These are phyloP conservation scores for Abrostola triplasia DNA, from an alignment of 2,888 invertebrate genomes.

Conservation along the genomic window DNA sequence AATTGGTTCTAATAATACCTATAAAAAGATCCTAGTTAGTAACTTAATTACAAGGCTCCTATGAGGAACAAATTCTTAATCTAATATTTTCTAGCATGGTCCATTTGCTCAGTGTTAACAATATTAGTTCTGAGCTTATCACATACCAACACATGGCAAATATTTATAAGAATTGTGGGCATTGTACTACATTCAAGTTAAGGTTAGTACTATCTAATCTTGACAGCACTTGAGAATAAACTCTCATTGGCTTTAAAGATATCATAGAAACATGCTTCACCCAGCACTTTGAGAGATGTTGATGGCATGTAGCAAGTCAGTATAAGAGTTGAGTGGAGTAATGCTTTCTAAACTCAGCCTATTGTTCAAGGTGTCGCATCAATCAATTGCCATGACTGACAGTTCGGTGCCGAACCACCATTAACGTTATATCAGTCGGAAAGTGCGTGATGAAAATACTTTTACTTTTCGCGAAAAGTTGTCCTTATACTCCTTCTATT, in stretches of 20 bases:
- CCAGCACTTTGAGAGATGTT: slow-evolving; percentile 30
- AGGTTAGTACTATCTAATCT: slow-evolving; percentile 47
- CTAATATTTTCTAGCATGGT: slow-evolving; percentile 9
- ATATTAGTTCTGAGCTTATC: slow-evolving; percentile 34
- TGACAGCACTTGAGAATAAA: slow-evolving; percentile 38
- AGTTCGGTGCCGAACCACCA: slow-evolving; percentile 61
- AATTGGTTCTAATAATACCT: no score
- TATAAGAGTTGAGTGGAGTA: slow-evolving; percentile 15
- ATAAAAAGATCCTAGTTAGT: no score
- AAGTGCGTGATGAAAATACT: slow-evolving; percentile 62
- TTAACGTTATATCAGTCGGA: slow-evolving; percentile 56
- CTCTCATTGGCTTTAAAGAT: slow-evolving; percentile 25
- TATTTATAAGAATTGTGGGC: slow-evolving; percentile 23
- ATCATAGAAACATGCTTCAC: slow-evolving; percentile 6
- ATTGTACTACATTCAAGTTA: slow-evolving; percentile 34
- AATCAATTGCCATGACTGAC: slow-evolving; percentile 69
- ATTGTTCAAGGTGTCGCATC: slow-evolving; percentile 62
- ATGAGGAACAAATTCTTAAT: slow-evolving; percentile 11
- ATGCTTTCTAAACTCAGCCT: slow-evolving; percentile 53
- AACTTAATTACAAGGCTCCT: slow-evolving; percentile 26
- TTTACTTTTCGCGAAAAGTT: slow-evolving; percentile 44
- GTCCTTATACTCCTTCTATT: slow-evolving; percentile 17
- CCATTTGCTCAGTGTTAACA: slow-evolving; percentile 20
- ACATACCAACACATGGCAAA: slow-evolving; percentile 20
- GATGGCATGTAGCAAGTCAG: slow-evolving; percentile 15